Evolutionary conservation across 2,113 vertebrate species (phyloP), one percentile per base, ranked within the genome.

Genomic region (Leucoraja erinaceus): DNA sequence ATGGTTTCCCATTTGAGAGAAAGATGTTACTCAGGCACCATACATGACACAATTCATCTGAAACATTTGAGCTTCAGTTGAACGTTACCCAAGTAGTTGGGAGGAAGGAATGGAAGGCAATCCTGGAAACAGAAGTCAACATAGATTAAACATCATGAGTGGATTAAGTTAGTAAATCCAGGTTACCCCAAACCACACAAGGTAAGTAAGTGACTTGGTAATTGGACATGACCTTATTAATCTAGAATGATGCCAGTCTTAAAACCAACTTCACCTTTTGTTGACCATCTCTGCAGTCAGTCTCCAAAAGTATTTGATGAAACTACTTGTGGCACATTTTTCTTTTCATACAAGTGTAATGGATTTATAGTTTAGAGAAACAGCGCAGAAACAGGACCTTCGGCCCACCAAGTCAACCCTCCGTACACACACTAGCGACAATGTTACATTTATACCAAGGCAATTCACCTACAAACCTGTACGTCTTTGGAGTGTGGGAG

Each of bases 161-260:
- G 66, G 88, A 90, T 90, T 90, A 90, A 70, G 63, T 38, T 90
- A 90, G 16, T 31, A 47, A 90, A 90, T 90, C 33, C 63, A 47
- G 63, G 33, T 63, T 1, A 20, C 31, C 61, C 68, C 28, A 31
- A 70, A 72, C 8, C 88, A 61, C 25, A 90, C 63, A 38, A 90
- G 63, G n/a, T 38, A 18, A 66, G 61, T 33, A 88, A 59, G 63
- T n/a, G 84, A 66, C 63, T 22, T 25, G 63, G 6, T 90, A 47
- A 90, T 90, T 72, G 33, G 66, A 90, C 28, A 4, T 72, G 31
- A 90, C 88, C 31, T 70, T 70, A 70, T 4, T 47, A 22, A 90
- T 11, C 56, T 31, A 63, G n/a, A 6, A 14, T 66, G 18, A 6
- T 68, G 86, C 28, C 61, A 68, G 66, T 68, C 66, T 90, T 8